These are phyloP conservation scores for Acanthosepion esculentum DNA, from an alignment of 2,888 invertebrate species.

Conservation along the genomic window DNA sequence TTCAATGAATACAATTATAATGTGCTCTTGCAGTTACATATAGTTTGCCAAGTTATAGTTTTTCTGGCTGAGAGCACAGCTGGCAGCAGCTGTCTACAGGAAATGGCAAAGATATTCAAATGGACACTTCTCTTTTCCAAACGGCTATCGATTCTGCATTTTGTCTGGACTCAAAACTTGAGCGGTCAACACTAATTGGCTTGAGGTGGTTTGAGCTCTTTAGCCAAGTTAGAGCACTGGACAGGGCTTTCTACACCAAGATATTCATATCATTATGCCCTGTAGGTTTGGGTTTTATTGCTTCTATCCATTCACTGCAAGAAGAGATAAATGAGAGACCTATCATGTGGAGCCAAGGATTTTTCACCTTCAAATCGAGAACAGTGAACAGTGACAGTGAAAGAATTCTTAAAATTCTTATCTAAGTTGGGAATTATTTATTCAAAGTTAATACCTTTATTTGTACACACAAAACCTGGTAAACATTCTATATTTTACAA, in stretches of 20 bases:
- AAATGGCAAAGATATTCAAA: background rate
- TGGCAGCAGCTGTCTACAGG: background rate
- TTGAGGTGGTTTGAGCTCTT: background rate
- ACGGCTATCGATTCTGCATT: background rate
- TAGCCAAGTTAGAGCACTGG: background rate
- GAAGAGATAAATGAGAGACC: background rate
- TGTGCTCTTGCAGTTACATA: background rate
- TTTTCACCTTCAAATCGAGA: too few species aligned
- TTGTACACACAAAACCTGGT: too few species aligned
- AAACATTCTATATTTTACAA: too few species aligned
- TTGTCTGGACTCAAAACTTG: background rate
- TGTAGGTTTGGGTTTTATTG: background rate
- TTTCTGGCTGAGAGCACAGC: background rate
- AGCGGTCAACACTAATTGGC: constrained; percentile 1
- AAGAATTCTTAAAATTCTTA: too few species aligned
- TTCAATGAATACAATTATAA: background rate
- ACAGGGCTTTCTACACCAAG: background rate
- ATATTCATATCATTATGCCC: background rate
- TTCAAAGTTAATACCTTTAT: too few species aligned
- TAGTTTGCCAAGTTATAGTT: background rate
- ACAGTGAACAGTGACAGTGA: too few species aligned
- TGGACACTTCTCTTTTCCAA: background rate
- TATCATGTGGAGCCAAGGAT: too few species aligned
- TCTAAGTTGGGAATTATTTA: too few species aligned
- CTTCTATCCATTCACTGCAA: too few species aligned